Conservation (phyloP, 1,140 invertebrate species). For the Aphidius ervi region DNA sequence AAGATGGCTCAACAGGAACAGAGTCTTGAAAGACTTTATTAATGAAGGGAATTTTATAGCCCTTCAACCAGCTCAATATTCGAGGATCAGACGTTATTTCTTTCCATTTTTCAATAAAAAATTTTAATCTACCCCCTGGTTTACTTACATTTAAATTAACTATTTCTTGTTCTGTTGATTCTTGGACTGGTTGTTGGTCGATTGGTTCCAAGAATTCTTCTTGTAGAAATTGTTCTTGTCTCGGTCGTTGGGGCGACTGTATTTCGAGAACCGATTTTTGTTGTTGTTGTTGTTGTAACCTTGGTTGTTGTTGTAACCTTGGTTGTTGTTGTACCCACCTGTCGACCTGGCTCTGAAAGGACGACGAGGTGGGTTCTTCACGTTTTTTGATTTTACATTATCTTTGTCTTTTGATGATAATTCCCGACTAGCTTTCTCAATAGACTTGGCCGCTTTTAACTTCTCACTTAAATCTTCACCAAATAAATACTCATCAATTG, state of each 20-base stretch:
- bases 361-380: not conserved
- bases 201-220: not conserved
- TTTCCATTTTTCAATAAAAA: slow-evolving; percentile 8
- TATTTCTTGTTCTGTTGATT: not conserved
- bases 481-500: slow-evolving; percentile 24
- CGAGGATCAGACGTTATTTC: slow-evolving; percentile 5
- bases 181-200: not conserved
- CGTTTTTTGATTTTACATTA: slow-evolving; percentile 12
- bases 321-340: not conserved
- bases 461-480: no score
- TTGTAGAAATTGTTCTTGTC: not conserved
- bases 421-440: slow-evolving; percentile 15
- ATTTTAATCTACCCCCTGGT: slow-evolving; percentile 2
- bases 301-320: no score
- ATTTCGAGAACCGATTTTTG: no score
- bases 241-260: no score
- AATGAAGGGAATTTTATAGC: slow-evolving; percentile 10
- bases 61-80: slow-evolving; percentile 4
- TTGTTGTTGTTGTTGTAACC: no score
- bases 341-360: not conserved
- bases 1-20: slow-evolving; percentile 9
- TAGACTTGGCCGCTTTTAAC: slow-evolving; percentile 18
- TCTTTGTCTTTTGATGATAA: slow-evolving; percentile 11
- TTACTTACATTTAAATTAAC: slow-evolving; percentile 1
- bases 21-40: not conserved